A percentile compares a stretch with the other conserved stretches of the same genome.
phyloP scores from a whole-genome alignment of 2,113 vertebrate genomes.

The Craseonycteris thonglongyai region DNA sequence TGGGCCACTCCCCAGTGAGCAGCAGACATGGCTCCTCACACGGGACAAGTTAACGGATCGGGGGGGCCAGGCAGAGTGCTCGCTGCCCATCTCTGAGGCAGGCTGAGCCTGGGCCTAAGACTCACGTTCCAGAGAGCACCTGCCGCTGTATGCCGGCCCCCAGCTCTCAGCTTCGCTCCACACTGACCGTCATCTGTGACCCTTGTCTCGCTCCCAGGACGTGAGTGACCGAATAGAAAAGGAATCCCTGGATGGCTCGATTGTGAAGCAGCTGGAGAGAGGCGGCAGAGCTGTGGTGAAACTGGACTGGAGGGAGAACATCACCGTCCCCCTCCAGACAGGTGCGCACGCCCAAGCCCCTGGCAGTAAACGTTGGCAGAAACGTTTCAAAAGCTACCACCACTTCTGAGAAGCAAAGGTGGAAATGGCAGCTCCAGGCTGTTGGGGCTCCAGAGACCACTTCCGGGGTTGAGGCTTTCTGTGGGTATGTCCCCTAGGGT shows the following conservation, averaged over 20 bases:
- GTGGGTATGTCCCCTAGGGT: neutral
- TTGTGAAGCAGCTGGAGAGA: constrained; percentile 92
- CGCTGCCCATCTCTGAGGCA: neutral
- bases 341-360: constrained; percentile 74
- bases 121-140: accelerated
- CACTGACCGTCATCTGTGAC: neutral
- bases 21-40: neutral
- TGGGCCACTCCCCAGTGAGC: neutral
- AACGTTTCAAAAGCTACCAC: neutral
- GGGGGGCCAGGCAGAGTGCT: accelerated
- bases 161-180: neutral
- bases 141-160: accelerated
- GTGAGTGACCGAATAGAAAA: constrained; percentile 98
- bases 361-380: accelerated
- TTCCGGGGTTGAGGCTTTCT: neutral
- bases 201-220: constrained; percentile 81
- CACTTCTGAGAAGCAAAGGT: accelerated
- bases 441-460: neutral
- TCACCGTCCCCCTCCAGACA: constrained; percentile 96
- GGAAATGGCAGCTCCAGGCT: neutral
- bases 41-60: accelerated
- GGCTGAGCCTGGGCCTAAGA: neutral
- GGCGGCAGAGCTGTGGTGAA: constrained; percentile 94
- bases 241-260: constrained; percentile 91
- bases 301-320: constrained; percentile 94